Base-by-base conservation (phyloP, 2,797 vertebrate genomes). In the Gephyroberyx darwinii region DNA sequence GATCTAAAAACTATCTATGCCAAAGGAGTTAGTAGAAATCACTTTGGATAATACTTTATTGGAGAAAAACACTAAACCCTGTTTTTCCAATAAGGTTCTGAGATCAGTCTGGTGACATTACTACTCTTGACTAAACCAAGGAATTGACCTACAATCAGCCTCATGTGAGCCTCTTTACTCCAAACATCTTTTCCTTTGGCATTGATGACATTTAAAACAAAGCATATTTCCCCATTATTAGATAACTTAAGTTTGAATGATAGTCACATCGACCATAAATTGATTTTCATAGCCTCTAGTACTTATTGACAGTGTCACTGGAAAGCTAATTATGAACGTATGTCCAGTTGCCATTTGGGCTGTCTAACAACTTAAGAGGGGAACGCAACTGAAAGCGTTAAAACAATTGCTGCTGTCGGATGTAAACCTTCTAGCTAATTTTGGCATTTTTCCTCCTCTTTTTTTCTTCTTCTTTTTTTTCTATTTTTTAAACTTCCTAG, bases 151-250 rank as follows among this genome's bases (percentile, higher is more conserved):
- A 39, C n/a, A 33, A 31, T 59, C 37, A 52, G 26, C 22, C 22
- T 43, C 20, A 60, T 3, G 50, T 17, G 31, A 35, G 30, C 31
- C 57, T 39, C 30, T 48, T 52, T 30, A 47, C 71, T 62, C 58
- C 19, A 60, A 60, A 22, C 52, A 20, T 76, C 72, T 75, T 77
- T 80, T 89, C 85, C 92, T 93, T 91, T 91, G 91, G 90, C 85
- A 86, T 90, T 78, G 77, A 82, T 53, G 72, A 87, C 70, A 56
- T 84, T 78, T 55, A 72, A 87, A 64, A 83, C 57, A 81, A 85
- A 86, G 66, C 80, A 78, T 52, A 58, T 53, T 84, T 68, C 81
- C 58, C 70, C 80, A 26, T 86, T 69, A 64, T 85, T 61, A 79
- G 58, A 86, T 76, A 87, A 77, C 84, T 85, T 81, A 84, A 69